A percentile compares a stretch with the other conserved stretches of the same genome.
Evolutionary conservation across 2,888 invertebrate species (phyloP).

Genomic region (Megamerina dolium): DNA sequence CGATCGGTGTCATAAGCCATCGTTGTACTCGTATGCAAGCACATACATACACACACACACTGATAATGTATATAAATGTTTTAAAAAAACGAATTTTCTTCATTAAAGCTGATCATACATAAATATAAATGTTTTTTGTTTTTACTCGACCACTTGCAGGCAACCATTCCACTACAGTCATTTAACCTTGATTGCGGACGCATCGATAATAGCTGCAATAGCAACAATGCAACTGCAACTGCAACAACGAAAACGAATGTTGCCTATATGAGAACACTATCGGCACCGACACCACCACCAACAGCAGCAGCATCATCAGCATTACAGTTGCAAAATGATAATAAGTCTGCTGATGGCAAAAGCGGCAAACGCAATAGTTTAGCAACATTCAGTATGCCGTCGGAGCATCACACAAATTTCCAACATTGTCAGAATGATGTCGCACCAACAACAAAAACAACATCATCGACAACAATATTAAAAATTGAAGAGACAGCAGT

Average conservation of each 20-base stretch:
- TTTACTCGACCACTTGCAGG: conserved; percentile 33
- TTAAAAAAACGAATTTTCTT: conserved; percentile 29
- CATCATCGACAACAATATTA: conserved; percentile 35
- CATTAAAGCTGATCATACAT: conserved; percentile 27
- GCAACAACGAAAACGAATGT: conserved; percentile 27
- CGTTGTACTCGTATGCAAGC: too few relatives aligned
- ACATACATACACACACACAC: too few relatives aligned
- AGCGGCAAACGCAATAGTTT: conserved; percentile 25
- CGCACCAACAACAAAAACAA: conserved; percentile 5
- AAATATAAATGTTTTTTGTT: conserved; percentile 14
- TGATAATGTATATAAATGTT: too few relatives aligned
- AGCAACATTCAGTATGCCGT: conserved; percentile 25
- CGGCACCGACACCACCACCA: conserved; percentile 35
- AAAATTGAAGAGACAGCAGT: conserved; percentile 42
- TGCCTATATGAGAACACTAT: conserved; percentile 43
- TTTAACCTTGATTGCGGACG: conserved; percentile 48
- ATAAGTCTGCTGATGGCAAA: conserved; percentile 20
- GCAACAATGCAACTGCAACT: conserved; percentile 9
- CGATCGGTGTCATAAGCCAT: conserved; percentile 10
- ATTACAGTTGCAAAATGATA: conserved; percentile 26
- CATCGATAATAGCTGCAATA: conserved; percentile 27
- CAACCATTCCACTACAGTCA: conserved; percentile 50
- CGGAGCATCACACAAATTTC: conserved; percentile 14
- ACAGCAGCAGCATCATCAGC: conserved; percentile 18
- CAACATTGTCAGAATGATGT: conserved; percentile 15